Conservation (phyloP, 1,140 invertebrate genomes). For the Chelonus insularis region DNA sequence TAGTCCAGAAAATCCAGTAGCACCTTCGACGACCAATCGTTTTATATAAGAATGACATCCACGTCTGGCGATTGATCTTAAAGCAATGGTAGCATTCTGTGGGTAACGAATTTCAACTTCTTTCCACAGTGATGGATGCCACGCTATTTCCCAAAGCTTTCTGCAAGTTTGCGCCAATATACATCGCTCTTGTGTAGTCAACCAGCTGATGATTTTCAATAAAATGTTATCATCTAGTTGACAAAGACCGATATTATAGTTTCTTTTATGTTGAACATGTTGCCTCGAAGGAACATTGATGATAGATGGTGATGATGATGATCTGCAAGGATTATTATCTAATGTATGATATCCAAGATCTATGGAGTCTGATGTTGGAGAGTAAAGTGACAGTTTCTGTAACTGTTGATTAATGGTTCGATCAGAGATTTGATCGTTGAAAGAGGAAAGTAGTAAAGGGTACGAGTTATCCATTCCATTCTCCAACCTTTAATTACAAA, state of each 20-base stretch:
- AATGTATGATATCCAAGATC: slow-evolving; percentile 55
- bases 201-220: slow-evolving; percentile 70
- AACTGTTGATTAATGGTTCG: slow-evolving; percentile 36
- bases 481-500: slow-evolving; percentile 41
- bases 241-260: slow-evolving; percentile 29
- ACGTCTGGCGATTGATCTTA: slow-evolving; percentile 63
- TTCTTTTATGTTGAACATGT: slow-evolving; percentile 34
- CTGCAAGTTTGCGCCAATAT: slow-evolving; percentile 79
- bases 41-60: slow-evolving; percentile 59
- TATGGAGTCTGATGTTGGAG: slow-evolving; percentile 45
- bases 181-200: slow-evolving; percentile 79
- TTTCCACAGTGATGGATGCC: slow-evolving; percentile 79
- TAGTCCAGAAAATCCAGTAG: slow-evolving; percentile 75
- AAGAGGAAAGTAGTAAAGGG: slow-evolving; percentile 44
- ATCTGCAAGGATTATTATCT: slow-evolving; percentile 50
- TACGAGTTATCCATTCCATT: slow-evolving; percentile 57
- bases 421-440: slow-evolving; percentile 40
- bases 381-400: slow-evolving; percentile 44
- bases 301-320: slow-evolving; percentile 38
- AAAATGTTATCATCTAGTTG: slow-evolving; percentile 62
- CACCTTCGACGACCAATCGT: slow-evolving; percentile 74
- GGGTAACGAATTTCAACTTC: slow-evolving; percentile 68
- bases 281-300: slow-evolving; percentile 32
- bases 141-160: slow-evolving; percentile 79
- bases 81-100: slow-evolving; percentile 62